Evolutionary conservation across 2,113 vertebrate species (phyloP).

Genomic region (Perccottus glenii): DNA sequence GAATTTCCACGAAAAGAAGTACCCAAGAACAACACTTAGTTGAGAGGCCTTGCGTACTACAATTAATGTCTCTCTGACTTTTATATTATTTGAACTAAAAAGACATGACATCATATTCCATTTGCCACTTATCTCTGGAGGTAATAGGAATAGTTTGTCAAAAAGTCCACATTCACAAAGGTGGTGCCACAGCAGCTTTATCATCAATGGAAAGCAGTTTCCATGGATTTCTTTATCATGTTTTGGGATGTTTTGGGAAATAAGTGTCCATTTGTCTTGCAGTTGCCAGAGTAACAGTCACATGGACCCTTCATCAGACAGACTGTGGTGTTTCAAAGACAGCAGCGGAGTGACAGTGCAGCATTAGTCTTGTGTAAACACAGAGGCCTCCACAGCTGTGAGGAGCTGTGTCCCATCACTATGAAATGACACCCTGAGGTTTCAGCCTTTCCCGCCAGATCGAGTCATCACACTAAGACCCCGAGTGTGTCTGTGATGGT

Average conservation of each 20-base stretch:
- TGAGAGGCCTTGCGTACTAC: background rate
- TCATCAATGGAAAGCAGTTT: slow-evolving; percentile 42
- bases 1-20: slow-evolving; percentile 16
- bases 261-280: slow-evolving; percentile 51
- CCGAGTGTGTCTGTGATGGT: slow-evolving; percentile 34
- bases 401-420: slow-evolving; percentile 54
- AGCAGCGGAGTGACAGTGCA: slow-evolving; percentile 27
- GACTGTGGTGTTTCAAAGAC: slow-evolving; percentile 52
- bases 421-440: slow-evolving; percentile 40
- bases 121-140: background rate
- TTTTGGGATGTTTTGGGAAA: slow-evolving; percentile 51
- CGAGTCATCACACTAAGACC: slow-evolving; percentile 16
- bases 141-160: background rate
- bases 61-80: background rate
- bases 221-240: slow-evolving; percentile 49
- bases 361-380: slow-evolving; percentile 62
- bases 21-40: background rate
- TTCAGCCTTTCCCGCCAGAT: slow-evolving; percentile 9
- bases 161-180: background rate
- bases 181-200: slow-evolving; percentile 27
- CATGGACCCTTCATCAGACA: slow-evolving; percentile 44
- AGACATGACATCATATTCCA: background rate
- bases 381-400: slow-evolving; percentile 47
- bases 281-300: slow-evolving; percentile 29
- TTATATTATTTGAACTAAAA: background rate